These are phyloP conservation scores for Phrynocephalus forsythii DNA, from an alignment of 2,797 vertebrate genomes.

Conservation along the genomic window DNA sequence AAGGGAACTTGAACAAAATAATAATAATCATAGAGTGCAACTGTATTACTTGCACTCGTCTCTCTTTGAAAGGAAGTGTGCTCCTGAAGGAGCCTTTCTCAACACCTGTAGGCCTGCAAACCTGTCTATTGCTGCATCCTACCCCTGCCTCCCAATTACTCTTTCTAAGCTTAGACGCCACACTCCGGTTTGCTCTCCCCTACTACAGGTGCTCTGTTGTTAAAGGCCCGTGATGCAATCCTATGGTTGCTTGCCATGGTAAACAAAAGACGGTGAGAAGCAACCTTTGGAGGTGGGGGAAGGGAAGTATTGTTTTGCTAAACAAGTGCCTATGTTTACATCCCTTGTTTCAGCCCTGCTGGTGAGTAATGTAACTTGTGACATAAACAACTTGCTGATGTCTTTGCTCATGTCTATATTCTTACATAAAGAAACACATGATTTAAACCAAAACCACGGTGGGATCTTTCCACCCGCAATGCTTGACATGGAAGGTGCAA, in stretches of 20 bases:
- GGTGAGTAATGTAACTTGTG: background rate
- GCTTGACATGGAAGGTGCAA: background rate
- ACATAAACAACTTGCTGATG: background rate
- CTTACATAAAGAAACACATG: background rate
- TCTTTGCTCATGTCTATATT: background rate
- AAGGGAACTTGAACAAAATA: background rate
- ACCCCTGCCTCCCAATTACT: background rate
- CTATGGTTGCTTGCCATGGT: background rate
- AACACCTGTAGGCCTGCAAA: background rate
- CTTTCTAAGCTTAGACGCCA: slow-evolving; percentile 1
- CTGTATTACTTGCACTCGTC: slow-evolving; percentile 30
- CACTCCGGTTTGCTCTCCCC: background rate
- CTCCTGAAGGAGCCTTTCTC: background rate
- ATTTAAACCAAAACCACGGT: background rate
- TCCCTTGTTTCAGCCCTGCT: too few species aligned
- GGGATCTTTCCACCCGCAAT: background rate
- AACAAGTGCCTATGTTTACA: background rate
- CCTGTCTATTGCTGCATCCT: background rate
- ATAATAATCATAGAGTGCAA: slow-evolving; percentile 26
- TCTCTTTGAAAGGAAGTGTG: slow-evolving; percentile 31
- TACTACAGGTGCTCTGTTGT: background rate
- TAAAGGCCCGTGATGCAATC: background rate
- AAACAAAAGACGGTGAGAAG: background rate
- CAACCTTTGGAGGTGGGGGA: too few species aligned
- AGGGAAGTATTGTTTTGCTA: background rate